These are phyloP conservation scores for Paracentrotus lividus DNA, from an alignment of 53 echinoderm and acorn worm species.

Conservation along the genomic window DNA sequence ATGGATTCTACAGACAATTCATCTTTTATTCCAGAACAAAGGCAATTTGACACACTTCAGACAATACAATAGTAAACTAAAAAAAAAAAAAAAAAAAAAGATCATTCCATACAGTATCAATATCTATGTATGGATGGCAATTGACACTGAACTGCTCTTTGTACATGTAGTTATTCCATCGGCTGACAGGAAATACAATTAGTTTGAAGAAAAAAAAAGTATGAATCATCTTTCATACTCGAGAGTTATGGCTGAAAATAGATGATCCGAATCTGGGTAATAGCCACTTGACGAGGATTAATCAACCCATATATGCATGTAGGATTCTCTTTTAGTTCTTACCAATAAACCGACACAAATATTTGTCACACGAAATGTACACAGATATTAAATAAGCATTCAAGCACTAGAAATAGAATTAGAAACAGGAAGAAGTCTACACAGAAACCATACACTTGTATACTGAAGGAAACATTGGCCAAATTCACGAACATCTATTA, in stretches of 20 bases:
- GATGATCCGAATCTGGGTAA: constrained; percentile 34
- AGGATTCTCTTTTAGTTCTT: not conserved
- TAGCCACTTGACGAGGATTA: constrained; percentile 37
- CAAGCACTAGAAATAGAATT: too few species aligned
- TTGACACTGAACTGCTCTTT: constrained; percentile 10
- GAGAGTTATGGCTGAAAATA: constrained; percentile 12
- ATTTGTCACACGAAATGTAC: not conserved
- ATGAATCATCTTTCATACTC: constrained; percentile 51
- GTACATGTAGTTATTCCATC: constrained; percentile 49
- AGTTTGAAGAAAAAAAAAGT: constrained; percentile 51
- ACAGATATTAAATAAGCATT: not conserved
- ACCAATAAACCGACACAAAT: not conserved
- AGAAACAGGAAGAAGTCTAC: not conserved
- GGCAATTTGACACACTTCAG: too few species aligned
- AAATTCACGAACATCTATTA: too few species aligned
- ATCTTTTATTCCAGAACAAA: too few species aligned
- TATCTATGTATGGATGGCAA: not conserved
- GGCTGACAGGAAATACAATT: constrained; percentile 58
- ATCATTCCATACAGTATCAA: not conserved
- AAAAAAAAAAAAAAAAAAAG: too few species aligned
- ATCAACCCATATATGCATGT: too few species aligned
- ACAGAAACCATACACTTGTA: constrained; percentile 7
- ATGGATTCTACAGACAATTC: too few species aligned
- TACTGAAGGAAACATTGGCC: too few species aligned
- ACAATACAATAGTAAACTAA: too few species aligned